phyloP scores from a whole-genome alignment of 2,797 vertebrate species.

The Cossypha niveicapilla region DNA sequence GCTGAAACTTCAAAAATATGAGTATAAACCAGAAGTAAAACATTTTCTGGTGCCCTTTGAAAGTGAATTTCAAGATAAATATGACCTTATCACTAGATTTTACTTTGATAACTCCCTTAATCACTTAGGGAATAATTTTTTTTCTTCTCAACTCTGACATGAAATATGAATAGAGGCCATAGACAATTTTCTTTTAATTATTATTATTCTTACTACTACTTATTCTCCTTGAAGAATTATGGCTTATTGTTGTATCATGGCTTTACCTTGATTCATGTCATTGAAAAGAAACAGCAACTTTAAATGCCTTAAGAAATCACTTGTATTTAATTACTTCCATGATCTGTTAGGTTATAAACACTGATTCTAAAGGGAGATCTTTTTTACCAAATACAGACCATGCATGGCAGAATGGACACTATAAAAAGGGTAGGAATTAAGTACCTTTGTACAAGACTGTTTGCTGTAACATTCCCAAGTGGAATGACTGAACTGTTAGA shows the following conservation, averaged over 20 bases:
- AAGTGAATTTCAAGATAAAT: background rate
- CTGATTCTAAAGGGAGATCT: background rate
- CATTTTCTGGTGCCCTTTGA: background rate
- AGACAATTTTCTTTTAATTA: background rate
- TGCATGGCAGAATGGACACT: background rate
- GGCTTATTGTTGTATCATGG: background rate
- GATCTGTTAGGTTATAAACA: background rate
- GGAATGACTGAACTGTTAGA: background rate
- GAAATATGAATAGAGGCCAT: background rate
- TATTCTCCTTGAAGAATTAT: background rate
- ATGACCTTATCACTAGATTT: background rate
- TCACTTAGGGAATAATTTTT: background rate
- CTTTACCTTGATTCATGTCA: background rate
- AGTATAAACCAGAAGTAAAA: background rate
- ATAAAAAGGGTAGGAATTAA: background rate
- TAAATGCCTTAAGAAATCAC: background rate
- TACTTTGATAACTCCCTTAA: background rate
- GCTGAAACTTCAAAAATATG: background rate
- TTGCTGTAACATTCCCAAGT: background rate
- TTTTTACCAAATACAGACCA: background rate
- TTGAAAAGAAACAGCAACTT: background rate
- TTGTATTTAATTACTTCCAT: background rate
- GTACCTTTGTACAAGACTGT: background rate
- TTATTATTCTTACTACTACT: background rate
- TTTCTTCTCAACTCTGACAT: background rate